A percentile compares a stretch with the other conserved stretches of the same genome.
Evolutionary conservation across 2,797 vertebrate genomes (phyloP).

Genomic region (Takifugu rubripes): DNA sequence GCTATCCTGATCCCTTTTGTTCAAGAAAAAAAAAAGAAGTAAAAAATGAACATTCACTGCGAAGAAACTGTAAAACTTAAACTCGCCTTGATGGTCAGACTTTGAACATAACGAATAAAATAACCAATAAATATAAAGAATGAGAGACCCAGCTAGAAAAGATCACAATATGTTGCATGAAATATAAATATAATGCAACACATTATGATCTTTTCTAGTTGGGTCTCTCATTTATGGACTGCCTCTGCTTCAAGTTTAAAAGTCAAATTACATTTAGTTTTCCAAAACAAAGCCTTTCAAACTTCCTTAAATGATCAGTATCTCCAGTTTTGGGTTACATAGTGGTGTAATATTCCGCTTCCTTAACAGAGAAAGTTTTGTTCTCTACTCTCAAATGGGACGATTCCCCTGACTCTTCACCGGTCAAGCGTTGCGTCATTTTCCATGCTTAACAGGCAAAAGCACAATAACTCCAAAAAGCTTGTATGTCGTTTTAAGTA

Average conservation of each 20-base stretch:
- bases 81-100: too few relatives aligned
- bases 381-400: slow-evolving; percentile 14
- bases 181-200: too few relatives aligned
- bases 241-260: background rate
- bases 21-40: too few relatives aligned
- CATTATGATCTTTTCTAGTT: too few relatives aligned
- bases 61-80: too few relatives aligned
- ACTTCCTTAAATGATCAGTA: slow-evolving; percentile 1
- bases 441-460: slow-evolving; percentile 3
- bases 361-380: slow-evolving; percentile 15
- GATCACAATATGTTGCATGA: too few relatives aligned
- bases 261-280: slow-evolving; percentile 3
- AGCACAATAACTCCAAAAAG: background rate
- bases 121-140: too few relatives aligned
- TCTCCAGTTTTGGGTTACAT: slow-evolving; percentile 19
- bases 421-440: slow-evolving; percentile 37
- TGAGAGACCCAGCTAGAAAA: too few relatives aligned
- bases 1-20: too few relatives aligned
- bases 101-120: too few relatives aligned
- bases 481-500: slow-evolving; percentile 8
- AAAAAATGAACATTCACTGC: too few relatives aligned
- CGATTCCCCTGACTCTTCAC: slow-evolving; percentile 28
- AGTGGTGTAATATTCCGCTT: slow-evolving; percentile 7
- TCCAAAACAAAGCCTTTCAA: slow-evolving; percentile 12
- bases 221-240: background rate